phyloP scores from a whole-genome alignment of 2,888 invertebrate species.

The Hedya salicella region DNA sequence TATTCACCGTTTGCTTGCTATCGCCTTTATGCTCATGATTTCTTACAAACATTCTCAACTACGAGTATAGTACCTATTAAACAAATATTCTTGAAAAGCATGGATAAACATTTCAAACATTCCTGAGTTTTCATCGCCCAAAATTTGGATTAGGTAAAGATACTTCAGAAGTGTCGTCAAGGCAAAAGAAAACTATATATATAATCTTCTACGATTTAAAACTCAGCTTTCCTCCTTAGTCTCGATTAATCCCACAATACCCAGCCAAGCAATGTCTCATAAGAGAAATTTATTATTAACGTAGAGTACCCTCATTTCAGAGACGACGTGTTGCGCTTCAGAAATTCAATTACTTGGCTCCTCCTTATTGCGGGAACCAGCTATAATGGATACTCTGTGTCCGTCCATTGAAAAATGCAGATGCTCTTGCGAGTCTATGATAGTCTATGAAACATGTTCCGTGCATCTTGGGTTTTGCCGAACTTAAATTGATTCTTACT shows the following conservation, averaged over 20 bases:
- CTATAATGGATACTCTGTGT: conserved; percentile 40
- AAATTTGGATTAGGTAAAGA: not conserved
- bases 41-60: too few species aligned
- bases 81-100: too few species aligned
- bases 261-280: conserved; percentile 42
- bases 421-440: conserved; percentile 33
- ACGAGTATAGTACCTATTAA: too few species aligned
- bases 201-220: not conserved
- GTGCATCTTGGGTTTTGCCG: conserved; percentile 29
- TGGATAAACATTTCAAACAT: too few species aligned
- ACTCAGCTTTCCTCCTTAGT: conserved; percentile 5
- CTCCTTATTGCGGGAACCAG: conserved; percentile 40
- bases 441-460: conserved; percentile 27
- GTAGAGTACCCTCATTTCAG: conserved; percentile 43
- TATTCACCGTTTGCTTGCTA: too few species aligned
- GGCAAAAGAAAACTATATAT: not conserved
- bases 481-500: conserved; percentile 8
- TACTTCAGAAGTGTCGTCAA: not conserved
- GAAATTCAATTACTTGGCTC: conserved; percentile 48
- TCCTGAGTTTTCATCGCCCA: too few species aligned
- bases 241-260: conserved; percentile 28
- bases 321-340: conserved; percentile 45
- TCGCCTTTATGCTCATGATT: too few species aligned
- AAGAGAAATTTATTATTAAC: conserved; percentile 45
- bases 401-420: conserved; percentile 44